Evolutionary conservation across 2,888 invertebrate species (phyloP).

Genomic region (Nomada fabriciana): DNA sequence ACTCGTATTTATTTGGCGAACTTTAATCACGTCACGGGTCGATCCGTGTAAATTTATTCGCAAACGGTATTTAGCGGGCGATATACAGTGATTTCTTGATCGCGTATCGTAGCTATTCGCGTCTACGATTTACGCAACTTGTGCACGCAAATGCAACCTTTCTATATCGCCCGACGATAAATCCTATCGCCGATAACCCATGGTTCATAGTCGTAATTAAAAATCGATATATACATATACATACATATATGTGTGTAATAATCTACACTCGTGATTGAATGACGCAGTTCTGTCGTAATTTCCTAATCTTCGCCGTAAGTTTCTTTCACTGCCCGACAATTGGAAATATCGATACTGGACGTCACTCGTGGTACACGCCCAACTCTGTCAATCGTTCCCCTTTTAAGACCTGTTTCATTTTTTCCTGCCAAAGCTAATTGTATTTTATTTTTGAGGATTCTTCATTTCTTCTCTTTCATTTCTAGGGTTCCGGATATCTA

Average conservation of each 20-base stretch:
- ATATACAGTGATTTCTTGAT: not conserved
- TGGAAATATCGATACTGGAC: not conserved
- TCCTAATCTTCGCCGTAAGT: not conserved
- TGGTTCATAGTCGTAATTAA: conserved; percentile 17
- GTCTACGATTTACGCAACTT: conserved; percentile 16
- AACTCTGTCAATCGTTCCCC: not conserved
- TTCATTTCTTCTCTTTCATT: conserved; percentile 71
- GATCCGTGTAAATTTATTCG: not conserved
- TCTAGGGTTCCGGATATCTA: conserved; percentile 93
- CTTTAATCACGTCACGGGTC: not conserved
- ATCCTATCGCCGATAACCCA: conserved; percentile 47
- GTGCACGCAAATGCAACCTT: conserved; percentile 13
- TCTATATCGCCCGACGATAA: conserved; percentile 23
- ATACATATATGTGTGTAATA: too few relatives aligned
- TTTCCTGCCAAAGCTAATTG: not conserved
- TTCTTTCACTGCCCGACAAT: not conserved
- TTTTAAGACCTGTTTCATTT: not conserved
- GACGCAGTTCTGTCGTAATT: not conserved
- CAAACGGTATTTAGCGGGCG: not conserved
- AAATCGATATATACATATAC: not conserved
- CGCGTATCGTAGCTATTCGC: not conserved
- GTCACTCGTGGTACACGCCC: conserved; percentile 26
- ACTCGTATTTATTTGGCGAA: conserved; percentile 6
- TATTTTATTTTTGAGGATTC: not conserved
- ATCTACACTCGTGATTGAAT: not conserved